phyloP scores from a whole-genome alignment of 2,113 vertebrate genomes.

The Paedocypris sp. region DNA sequence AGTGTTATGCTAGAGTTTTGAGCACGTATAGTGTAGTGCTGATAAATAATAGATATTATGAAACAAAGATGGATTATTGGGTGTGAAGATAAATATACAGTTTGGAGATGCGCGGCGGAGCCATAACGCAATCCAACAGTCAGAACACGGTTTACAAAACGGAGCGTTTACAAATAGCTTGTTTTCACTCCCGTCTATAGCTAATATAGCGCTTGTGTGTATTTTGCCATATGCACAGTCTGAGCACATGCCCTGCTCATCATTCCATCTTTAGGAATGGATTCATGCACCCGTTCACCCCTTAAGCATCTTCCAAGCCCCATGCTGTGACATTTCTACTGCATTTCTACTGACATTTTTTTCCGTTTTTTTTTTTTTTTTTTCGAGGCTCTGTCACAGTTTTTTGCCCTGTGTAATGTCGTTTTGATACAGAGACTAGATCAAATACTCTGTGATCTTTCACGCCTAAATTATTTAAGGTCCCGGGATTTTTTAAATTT shows the following conservation, averaged over 20 bases:
- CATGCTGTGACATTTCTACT: conserved; percentile 16
- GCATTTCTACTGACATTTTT: too few relatives aligned
- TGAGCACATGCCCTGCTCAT: not conserved
- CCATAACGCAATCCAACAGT: too few relatives aligned
- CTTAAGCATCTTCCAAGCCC: not conserved
- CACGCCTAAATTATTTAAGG: conserved; percentile 29
- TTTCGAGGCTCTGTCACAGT: conserved; percentile 24
- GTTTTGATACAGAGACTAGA: conserved; percentile 26
- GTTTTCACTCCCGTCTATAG: not conserved
- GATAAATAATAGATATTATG: too few relatives aligned
- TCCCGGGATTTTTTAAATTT: conserved; percentile 24
- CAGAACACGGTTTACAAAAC: not conserved
- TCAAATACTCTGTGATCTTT: conserved; percentile 30
- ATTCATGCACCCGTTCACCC: not conserved
- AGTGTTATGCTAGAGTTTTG: not conserved
- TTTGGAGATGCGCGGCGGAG: too few relatives aligned
- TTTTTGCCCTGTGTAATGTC: conserved; percentile 26
- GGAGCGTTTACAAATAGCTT: not conserved
- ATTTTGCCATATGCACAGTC: not conserved
- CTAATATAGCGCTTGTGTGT: not conserved
- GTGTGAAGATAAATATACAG: too few relatives aligned
- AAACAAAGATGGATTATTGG: too few relatives aligned
- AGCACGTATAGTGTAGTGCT: not conserved
- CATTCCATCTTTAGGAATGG: not conserved
- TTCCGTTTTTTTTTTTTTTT: too few relatives aligned